Conservation (phyloP, 35 echinoderm and acorn worm species). For the Apostichopus parvimensis region DNA sequence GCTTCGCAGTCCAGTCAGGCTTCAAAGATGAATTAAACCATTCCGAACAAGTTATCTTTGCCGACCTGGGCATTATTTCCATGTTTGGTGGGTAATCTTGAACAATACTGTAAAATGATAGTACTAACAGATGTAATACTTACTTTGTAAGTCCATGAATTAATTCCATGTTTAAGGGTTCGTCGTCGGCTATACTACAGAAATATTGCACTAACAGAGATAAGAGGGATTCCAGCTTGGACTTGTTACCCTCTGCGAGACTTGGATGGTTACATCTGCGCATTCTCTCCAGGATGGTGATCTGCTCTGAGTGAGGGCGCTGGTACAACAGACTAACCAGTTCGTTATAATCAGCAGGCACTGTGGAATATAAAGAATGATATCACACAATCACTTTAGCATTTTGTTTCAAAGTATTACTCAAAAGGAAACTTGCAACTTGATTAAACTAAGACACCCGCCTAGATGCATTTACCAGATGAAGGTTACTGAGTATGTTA, state of each 20-base stretch:
- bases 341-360: constrained; percentile 44
- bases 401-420: not conserved
- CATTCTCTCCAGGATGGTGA: constrained; percentile 73
- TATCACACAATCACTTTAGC: not conserved
- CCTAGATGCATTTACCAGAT: not conserved
- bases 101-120: too few species aligned
- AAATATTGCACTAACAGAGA: constrained; percentile 69
- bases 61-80: too few species aligned
- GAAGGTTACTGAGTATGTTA: not conserved
- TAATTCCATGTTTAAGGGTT: constrained; percentile 62
- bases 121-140: constrained; percentile 53
- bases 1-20: too few species aligned
- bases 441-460: not conserved
- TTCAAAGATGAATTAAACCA: too few species aligned
- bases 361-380: constrained; percentile 1
- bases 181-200: constrained; percentile 50
- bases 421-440: not conserved
- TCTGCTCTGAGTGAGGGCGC: constrained; percentile 56
- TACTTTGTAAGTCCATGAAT: constrained; percentile 85
- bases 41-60: too few species aligned
- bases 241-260: constrained; percentile 88
- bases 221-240: constrained; percentile 81
- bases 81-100: not conserved
- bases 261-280: constrained; percentile 88
- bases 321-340: constrained; percentile 14